phyloP scores from a whole-genome alignment of 2,113 vertebrate genomes.

The Salvator merianae region DNA sequence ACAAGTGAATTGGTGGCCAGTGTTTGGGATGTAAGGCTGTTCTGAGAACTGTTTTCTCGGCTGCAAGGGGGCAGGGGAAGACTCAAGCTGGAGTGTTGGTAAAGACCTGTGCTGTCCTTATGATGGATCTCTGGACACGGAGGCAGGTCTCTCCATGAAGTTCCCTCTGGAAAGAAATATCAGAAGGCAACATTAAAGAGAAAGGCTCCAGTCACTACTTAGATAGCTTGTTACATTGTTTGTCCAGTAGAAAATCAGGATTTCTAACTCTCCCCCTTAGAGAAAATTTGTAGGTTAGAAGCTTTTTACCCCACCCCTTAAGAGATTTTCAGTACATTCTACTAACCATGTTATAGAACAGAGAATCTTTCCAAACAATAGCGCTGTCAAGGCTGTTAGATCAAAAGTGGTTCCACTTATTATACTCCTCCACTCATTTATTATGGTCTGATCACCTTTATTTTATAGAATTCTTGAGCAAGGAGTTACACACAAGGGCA shows the following conservation, averaged over 20 bases:
- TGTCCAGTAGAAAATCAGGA: background rate
- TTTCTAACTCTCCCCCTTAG: background rate
- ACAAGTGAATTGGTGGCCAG: slow-evolving; percentile 56
- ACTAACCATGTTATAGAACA: background rate
- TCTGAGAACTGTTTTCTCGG: slow-evolving; percentile 54
- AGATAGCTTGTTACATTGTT: background rate
- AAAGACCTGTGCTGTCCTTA: slow-evolving; percentile 62
- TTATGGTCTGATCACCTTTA: background rate
- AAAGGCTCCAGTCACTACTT: background rate
- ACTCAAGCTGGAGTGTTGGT: slow-evolving; percentile 59
- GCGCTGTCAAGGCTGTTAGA: background rate
- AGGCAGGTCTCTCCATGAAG: slow-evolving; percentile 63
- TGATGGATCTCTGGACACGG: slow-evolving; percentile 63
- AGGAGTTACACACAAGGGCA: background rate
- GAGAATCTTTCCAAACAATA: background rate
- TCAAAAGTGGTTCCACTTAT: background rate
- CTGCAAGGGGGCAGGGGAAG: slow-evolving; percentile 67
- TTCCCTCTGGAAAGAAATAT: slow-evolving; percentile 58
- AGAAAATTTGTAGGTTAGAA: background rate
- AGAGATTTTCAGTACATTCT: background rate
- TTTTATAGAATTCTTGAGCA: background rate
- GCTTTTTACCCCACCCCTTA: background rate
- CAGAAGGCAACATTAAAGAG: background rate
- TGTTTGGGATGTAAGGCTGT: slow-evolving; percentile 55
- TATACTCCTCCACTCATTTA: background rate